These are phyloP conservation scores for Pristionchus maxplancki DNA, from an alignment of 2,888 invertebrate species.

Conservation along the genomic window DNA sequence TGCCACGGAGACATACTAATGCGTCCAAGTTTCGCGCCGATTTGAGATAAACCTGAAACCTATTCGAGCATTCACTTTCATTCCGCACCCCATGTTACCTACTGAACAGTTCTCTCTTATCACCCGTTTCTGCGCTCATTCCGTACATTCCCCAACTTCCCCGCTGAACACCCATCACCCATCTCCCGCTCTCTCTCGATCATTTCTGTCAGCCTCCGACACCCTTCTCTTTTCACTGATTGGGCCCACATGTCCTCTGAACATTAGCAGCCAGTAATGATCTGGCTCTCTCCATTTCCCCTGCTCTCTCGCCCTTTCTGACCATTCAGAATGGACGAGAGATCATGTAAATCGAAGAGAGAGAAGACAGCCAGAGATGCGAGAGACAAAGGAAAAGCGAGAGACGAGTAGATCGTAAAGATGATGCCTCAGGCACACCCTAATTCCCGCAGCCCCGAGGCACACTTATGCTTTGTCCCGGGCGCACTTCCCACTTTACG, in stretches of 20 bases:
- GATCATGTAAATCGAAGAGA: neutral
- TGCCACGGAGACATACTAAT: no score
- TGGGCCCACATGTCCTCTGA: slow-evolving; percentile 16
- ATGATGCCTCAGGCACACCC: slow-evolving; percentile 20
- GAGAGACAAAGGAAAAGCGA: neutral
- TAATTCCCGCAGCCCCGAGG: neutral
- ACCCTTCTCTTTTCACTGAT: slow-evolving; percentile 8
- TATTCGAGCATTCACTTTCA: no score
- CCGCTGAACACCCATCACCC: neutral
- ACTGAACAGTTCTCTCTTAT: no score
- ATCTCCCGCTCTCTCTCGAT: neutral
- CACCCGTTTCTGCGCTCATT: no score
- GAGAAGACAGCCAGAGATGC: neutral
- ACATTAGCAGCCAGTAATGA: slow-evolving; percentile 10
- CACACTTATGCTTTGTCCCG: slow-evolving; percentile 33
- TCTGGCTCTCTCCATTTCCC: no score
- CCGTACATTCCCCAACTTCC: neutral
- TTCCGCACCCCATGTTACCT: no score
- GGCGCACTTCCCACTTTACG: slow-evolving; percentile 2
- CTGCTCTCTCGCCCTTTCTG: no score
- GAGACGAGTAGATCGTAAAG: slow-evolving; percentile 26
- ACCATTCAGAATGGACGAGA: neutral
- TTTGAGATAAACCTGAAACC: no score
- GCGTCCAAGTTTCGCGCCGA: no score
- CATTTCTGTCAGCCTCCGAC: neutral